A percentile compares a stretch with the other conserved stretches of the same genome.
phyloP scores from a whole-genome alignment of 2,113 vertebrate genomes.

The Boleophthalmus pectinirostris region DNA sequence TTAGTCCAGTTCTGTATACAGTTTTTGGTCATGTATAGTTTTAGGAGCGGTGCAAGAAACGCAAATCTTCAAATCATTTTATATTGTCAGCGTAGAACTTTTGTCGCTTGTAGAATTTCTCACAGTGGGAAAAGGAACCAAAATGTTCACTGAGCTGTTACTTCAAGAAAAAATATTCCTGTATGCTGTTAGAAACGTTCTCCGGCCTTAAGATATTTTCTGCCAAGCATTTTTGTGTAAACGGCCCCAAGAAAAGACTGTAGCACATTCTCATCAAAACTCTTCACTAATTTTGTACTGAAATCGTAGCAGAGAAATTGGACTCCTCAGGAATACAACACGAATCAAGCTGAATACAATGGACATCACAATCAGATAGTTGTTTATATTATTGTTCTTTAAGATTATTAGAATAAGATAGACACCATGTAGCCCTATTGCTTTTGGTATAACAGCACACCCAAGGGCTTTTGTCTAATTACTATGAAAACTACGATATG shows the following conservation, averaged over 20 bases:
- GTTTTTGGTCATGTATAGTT: too few species aligned
- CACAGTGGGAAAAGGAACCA: too few species aligned
- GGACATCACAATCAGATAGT: slow-evolving; percentile 27
- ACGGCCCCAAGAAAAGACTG: slow-evolving; percentile 11
- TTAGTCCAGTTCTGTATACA: too few species aligned
- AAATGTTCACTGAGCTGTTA: too few species aligned
- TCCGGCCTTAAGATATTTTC: not conserved
- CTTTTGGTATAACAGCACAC: slow-evolving; percentile 16
- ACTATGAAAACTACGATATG: slow-evolving; percentile 18
- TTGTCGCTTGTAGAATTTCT: too few species aligned
- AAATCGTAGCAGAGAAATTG: slow-evolving; percentile 42
- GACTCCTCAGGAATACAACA: slow-evolving; percentile 61
- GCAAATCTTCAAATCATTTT: too few species aligned
- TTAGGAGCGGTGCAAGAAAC: too few species aligned
- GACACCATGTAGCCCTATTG: slow-evolving; percentile 29
- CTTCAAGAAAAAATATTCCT: too few species aligned
- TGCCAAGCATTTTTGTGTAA: not conserved
- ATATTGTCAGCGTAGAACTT: too few species aligned
- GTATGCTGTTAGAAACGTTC: too few species aligned
- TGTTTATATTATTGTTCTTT: slow-evolving; percentile 32
- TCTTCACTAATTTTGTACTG: slow-evolving; percentile 13
- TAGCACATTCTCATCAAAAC: slow-evolving; percentile 11
- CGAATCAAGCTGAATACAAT: slow-evolving; percentile 26
- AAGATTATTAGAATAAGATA: slow-evolving; percentile 26
- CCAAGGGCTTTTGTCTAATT: slow-evolving; percentile 40